A percentile compares a stretch with the other conserved stretches of the same genome.
Evolutionary conservation across 2,113 vertebrate species (phyloP).

Genomic region (Nicator chloris): DNA sequence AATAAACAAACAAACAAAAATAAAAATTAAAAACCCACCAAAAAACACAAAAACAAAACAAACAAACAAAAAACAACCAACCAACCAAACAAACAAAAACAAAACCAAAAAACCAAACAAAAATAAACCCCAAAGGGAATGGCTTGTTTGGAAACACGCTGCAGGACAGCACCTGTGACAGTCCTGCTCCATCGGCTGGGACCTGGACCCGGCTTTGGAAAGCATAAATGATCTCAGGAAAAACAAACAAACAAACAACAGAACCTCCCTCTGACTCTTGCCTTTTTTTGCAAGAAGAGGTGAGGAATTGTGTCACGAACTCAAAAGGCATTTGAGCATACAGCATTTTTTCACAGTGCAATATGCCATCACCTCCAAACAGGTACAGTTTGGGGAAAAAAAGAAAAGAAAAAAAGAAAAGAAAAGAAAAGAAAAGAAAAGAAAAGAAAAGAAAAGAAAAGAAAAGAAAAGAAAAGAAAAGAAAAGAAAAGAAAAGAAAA

Average conservation of each 20-base stretch:
- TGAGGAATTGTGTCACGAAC: background rate
- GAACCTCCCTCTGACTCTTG: background rate
- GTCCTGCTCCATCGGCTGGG: accelerated
- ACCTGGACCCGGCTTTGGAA: background rate
- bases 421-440: background rate
- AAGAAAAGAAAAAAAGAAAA: background rate
- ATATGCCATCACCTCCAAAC: background rate
- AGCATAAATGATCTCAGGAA: background rate
- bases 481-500: background rate
- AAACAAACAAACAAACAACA: background rate
- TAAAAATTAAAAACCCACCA: too few species aligned
- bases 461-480: background rate
- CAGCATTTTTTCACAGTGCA: conserved; percentile 7
- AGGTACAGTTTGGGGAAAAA: background rate
- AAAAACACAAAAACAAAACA: background rate
- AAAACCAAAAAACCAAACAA: background rate
- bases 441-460: background rate
- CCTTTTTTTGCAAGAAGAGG: background rate
- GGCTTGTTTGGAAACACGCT: background rate
- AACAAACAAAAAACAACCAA: background rate
- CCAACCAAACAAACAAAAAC: background rate
- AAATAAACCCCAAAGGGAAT: background rate
- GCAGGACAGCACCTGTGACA: background rate
- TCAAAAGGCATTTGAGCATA: background rate
- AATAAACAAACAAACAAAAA: too few species aligned